Percentiles rank a stretch among this genome's conserved stretches.
These are phyloP conservation scores for Nannoperca australis DNA, from an alignment of 2,797 vertebrate species.

Conservation along the genomic window DNA sequence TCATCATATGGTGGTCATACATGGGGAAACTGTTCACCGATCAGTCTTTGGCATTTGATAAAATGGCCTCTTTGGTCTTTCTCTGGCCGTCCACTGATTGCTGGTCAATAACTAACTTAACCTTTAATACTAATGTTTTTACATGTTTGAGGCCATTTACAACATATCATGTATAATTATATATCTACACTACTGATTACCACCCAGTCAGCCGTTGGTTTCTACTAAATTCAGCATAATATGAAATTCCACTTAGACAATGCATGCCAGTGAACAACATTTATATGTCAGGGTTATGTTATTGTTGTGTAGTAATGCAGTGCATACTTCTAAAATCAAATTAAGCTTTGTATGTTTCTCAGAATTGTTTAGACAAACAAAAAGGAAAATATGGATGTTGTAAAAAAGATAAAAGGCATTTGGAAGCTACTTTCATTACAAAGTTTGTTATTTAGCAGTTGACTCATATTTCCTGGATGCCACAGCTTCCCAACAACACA, in stretches of 20 bases:
- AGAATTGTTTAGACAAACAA: constrained; percentile 31
- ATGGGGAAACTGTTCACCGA: background rate
- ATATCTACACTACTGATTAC: constrained; percentile 1
- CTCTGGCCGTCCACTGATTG: background rate
- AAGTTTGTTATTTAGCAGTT: constrained; percentile 20
- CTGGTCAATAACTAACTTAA: no score
- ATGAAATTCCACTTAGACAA: constrained; percentile 4
- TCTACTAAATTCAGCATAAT: constrained; percentile 26
- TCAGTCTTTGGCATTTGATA: background rate
- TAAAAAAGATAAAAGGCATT: constrained; percentile 18
- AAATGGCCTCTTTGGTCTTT: constrained; percentile 3
- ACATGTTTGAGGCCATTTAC: background rate
- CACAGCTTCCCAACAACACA: background rate
- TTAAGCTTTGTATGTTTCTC: constrained; percentile 16
- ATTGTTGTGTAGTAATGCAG: constrained; percentile 31
- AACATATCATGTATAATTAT: background rate
- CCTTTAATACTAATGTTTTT: background rate
- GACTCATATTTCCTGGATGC: constrained; percentile 23
- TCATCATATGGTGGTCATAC: background rate
- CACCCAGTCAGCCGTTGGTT: background rate
- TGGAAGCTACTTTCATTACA: constrained; percentile 21
- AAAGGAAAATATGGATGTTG: constrained; percentile 30
- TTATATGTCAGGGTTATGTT: constrained; percentile 33
- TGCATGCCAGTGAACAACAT: constrained; percentile 3
- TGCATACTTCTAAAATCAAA: constrained; percentile 42